These are phyloP conservation scores for Pygocentrus nattereri DNA, from an alignment of 2,797 vertebrate species.

Conservation along the genomic window DNA sequence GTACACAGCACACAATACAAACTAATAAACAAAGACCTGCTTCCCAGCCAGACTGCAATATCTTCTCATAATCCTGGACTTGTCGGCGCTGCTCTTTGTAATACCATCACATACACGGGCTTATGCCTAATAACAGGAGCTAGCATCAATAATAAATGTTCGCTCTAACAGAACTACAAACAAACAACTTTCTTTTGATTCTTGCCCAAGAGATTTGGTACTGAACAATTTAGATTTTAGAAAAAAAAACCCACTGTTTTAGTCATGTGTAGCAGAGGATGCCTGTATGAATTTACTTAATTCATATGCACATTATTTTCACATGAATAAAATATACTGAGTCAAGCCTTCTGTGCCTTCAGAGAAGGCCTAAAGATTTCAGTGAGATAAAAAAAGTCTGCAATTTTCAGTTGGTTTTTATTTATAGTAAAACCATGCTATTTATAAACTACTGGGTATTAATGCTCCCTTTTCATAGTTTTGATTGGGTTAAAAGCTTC, in stretches of 20 bases:
- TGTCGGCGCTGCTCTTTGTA: not conserved
- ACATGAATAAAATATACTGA: too few relatives aligned
- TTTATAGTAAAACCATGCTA: too few relatives aligned
- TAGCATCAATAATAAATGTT: slow-evolving; percentile 43
- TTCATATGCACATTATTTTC: too few relatives aligned
- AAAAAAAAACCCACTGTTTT: not conserved
- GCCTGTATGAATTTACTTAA: too few relatives aligned
- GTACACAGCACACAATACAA: too few relatives aligned
- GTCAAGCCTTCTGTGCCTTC: too few relatives aligned
- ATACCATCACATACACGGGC: slow-evolving; percentile 6
- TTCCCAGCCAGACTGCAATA: slow-evolving; percentile 21
- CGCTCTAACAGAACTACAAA: slow-evolving; percentile 16
- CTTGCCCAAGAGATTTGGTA: not conserved
- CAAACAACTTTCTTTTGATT: slow-evolving; percentile 17
- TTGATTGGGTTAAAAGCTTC: too few relatives aligned
- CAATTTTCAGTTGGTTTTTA: too few relatives aligned
- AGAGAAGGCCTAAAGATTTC: too few relatives aligned
- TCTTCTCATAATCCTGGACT: slow-evolving; percentile 12
- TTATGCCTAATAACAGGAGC: not conserved
- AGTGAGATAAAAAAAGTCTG: too few relatives aligned
- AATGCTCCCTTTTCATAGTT: too few relatives aligned
- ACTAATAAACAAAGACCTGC: slow-evolving; percentile 30
- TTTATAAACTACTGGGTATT: too few relatives aligned
- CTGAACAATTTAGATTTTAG: not conserved
- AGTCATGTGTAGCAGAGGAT: not conserved